phyloP scores from a whole-genome alignment of 2,888 invertebrate species.

The Platynereis dumerilii region DNA sequence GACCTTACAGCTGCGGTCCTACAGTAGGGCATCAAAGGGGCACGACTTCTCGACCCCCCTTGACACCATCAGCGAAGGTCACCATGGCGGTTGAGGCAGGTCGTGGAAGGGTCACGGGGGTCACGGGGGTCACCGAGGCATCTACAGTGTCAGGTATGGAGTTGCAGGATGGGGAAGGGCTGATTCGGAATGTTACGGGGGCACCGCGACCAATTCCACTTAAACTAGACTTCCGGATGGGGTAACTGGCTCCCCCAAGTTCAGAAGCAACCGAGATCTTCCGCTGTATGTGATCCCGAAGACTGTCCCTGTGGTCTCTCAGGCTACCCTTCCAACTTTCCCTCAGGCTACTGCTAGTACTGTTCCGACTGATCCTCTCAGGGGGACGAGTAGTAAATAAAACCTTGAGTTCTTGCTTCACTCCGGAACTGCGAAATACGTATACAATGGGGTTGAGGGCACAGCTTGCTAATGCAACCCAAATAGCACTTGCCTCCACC shows the following conservation, averaged over 20 bases:
- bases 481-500: conserved; percentile 63
- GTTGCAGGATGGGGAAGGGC: neutral
- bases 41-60: too few species aligned
- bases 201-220: neutral
- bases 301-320: too few species aligned
- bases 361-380: neutral
- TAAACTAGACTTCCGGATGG: neutral
- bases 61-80: too few species aligned
- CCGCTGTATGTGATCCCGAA: neutral
- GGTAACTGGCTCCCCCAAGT: neutral
- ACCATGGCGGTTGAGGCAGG: too few species aligned
- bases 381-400: conserved; percentile 6
- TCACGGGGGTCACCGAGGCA: neutral
- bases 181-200: conserved; percentile 5
- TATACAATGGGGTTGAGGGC: conserved; percentile 78
- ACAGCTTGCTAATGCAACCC: conserved; percentile 70
- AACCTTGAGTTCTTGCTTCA: conserved; percentile 19
- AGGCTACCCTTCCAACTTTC: neutral
- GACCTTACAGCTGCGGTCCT: too few species aligned
- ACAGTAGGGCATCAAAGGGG: too few species aligned
- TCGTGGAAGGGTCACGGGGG: neutral
- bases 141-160: neutral
- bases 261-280: neutral
- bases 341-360: neutral
- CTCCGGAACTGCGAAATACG: conserved; percentile 69